Percentiles rank a stretch among this genome's conserved stretches.
phyloP scores from a whole-genome alignment of 2,113 vertebrate genomes.

The Thymallus thymallus region DNA sequence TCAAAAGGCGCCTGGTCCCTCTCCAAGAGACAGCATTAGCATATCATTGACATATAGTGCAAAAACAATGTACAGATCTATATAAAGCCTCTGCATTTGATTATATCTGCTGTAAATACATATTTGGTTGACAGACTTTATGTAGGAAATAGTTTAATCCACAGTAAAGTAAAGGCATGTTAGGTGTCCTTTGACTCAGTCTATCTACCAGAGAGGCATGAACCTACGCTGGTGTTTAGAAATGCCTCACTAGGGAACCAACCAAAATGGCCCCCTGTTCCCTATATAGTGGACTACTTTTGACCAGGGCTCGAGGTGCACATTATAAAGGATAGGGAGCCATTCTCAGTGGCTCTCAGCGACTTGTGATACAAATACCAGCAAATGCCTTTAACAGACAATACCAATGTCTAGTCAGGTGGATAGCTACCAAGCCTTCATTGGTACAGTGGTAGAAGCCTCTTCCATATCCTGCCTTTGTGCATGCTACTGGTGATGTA shows the following conservation, averaged over 20 bases:
- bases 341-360: too few relatives aligned
- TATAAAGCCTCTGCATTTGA: constrained; percentile 34
- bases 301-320: too few relatives aligned
- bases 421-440: too few relatives aligned
- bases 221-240: background rate
- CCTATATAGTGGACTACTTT: too few relatives aligned
- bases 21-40: constrained; percentile 28
- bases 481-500: too few relatives aligned
- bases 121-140: constrained; percentile 45
- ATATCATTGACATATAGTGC: constrained; percentile 29
- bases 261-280: too few relatives aligned
- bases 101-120: constrained; percentile 58
- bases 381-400: too few relatives aligned
- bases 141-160: background rate
- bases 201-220: background rate
- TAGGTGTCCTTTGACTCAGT: background rate
- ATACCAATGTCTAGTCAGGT: too few relatives aligned
- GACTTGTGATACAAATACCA: too few relatives aligned
- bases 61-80: constrained; percentile 59
- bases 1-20: constrained; percentile 36
- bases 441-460: too few relatives aligned
- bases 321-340: too few relatives aligned
- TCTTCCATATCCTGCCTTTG: too few relatives aligned
- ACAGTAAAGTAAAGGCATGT: background rate
- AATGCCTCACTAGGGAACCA: background rate